Evolutionary conservation across 1,140 invertebrate species (phyloP).

Genomic region (Rhyzopertha dominica): DNA sequence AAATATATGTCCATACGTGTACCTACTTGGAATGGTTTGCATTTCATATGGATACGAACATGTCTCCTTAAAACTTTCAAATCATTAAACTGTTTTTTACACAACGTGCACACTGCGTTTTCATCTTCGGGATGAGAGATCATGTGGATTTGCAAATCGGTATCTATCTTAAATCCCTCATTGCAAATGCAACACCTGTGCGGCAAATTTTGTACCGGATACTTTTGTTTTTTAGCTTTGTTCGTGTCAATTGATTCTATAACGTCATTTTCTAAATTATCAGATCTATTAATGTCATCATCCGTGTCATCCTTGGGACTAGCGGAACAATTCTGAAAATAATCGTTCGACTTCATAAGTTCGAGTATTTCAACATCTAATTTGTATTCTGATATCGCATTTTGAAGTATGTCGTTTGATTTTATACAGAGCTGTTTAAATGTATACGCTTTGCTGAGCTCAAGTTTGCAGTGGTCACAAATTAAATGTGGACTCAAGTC

Average conservation of each 20-base stretch:
- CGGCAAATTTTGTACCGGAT: neutral
- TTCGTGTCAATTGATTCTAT: conserved; percentile 1
- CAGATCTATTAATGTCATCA: too few species aligned
- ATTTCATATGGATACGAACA: conserved; percentile 28
- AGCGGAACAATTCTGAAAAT: conserved; percentile 1
- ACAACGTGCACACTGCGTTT: conserved; percentile 23
- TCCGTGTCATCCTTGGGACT: too few species aligned
- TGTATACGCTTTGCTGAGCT: conserved; percentile 19
- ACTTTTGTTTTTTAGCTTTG: neutral
- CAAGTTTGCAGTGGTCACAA: conserved; percentile 23
- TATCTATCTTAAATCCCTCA: conserved; percentile 5
- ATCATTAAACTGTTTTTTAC: conserved; percentile 25
- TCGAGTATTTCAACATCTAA: conserved; percentile 15
- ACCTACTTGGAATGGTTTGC: conserved; percentile 23
- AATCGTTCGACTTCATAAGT: conserved; percentile 11
- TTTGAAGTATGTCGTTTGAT: conserved; percentile 21
- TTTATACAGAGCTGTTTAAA: conserved; percentile 29
- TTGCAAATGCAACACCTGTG: neutral
- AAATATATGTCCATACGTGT: neutral
- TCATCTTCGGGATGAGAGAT: conserved; percentile 25
- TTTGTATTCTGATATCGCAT: conserved; percentile 17
- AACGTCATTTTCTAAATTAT: conserved; percentile 10
- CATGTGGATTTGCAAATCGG: conserved; percentile 25
- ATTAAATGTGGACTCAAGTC: conserved; percentile 21
- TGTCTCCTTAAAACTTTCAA: conserved; percentile 29